These are phyloP conservation scores for Anolis apletophallus DNA, from an alignment of 2,797 vertebrate genomes.

Conservation along the genomic window DNA sequence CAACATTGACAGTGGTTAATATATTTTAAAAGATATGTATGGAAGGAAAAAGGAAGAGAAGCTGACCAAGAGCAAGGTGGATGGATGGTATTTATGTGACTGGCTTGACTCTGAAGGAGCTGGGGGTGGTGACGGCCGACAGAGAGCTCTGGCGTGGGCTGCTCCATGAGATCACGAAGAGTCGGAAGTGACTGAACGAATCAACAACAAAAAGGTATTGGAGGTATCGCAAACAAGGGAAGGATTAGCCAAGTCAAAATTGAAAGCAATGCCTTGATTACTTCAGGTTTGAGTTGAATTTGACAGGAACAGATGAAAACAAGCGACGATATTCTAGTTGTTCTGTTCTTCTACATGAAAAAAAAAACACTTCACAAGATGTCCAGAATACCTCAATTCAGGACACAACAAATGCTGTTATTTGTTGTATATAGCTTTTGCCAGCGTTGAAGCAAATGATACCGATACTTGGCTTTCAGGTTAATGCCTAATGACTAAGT, in stretches of 20 bases:
- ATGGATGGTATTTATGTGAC: too few species aligned
- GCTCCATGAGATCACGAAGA: too few species aligned
- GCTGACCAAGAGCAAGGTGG: too few species aligned
- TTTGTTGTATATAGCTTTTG: conserved; percentile 1
- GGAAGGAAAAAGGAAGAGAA: too few species aligned
- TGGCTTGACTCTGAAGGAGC: too few species aligned
- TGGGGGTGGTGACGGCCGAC: too few species aligned
- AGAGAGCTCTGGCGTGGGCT: too few species aligned
- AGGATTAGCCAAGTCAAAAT: not conserved
- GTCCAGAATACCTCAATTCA: not conserved
- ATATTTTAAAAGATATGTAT: not conserved
- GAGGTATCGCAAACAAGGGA: not conserved
- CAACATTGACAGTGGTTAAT: not conserved
- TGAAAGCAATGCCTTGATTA: not conserved
- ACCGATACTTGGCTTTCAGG: conserved; percentile 8
- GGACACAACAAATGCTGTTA: conserved; percentile 35
- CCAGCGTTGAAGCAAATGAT: conserved; percentile 34
- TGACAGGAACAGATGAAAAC: not conserved
- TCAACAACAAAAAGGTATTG: too few species aligned
- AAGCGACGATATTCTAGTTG: not conserved
- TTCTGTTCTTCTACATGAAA: not conserved
- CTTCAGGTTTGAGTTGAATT: not conserved
- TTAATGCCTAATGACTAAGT: conserved; percentile 36
- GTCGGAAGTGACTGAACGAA: too few species aligned
- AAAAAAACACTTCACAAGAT: not conserved